Percentiles rank a stretch among this genome's conserved stretches.
These are phyloP conservation scores for Orgyia antiqua DNA, from an alignment of 2,888 invertebrate species.

Conservation along the genomic window DNA sequence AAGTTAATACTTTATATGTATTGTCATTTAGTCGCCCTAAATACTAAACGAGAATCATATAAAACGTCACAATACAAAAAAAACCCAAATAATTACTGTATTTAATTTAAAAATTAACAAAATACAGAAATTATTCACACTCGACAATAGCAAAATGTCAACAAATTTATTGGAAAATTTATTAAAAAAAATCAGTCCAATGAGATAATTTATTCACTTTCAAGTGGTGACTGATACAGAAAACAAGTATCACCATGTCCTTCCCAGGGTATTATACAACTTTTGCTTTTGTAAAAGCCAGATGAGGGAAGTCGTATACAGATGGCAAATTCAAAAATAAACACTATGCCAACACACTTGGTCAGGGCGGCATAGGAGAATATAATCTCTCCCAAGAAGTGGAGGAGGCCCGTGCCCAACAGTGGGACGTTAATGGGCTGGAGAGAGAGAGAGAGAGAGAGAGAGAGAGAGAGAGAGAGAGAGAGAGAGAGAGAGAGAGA, in stretches of 20 bases:
- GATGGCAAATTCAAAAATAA: no score
- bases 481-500: no score
- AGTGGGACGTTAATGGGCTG: no score
- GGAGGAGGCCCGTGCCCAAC: no score
- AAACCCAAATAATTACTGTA: constrained; percentile 11
- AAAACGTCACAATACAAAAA: constrained; percentile 33
- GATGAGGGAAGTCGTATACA: no score
- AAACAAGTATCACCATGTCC: no score
- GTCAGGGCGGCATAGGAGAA: no score
- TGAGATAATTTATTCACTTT: not conserved
- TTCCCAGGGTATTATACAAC: not conserved
- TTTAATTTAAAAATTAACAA: constrained; percentile 10
- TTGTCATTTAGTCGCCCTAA: constrained; percentile 78
- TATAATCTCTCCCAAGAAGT: no score
- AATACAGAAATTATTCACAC: constrained; percentile 6
- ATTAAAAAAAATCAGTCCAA: constrained; percentile 24
- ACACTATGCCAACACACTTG: no score
- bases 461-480: no score
- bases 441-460: no score
- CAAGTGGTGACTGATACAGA: not conserved
- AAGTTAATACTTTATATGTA: constrained; percentile 67
- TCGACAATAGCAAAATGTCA: constrained; percentile 13
- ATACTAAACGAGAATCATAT: constrained; percentile 75
- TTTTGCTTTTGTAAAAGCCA: no score
- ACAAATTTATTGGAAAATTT: constrained; percentile 11